Conservation (phyloP, 2,888 invertebrate genomes). For the Ctenicera cuprea region DNA sequence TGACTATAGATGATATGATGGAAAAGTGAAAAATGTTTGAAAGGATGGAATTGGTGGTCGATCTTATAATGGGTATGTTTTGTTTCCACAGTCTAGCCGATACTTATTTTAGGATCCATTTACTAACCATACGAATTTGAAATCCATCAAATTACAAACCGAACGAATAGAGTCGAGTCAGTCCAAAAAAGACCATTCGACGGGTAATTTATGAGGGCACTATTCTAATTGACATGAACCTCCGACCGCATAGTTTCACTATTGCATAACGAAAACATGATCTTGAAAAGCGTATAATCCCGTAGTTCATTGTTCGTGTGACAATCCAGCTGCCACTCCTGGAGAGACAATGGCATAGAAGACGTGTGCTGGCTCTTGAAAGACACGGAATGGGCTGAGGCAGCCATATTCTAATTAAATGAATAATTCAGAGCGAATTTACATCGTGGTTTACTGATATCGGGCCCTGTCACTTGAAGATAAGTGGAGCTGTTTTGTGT, state of each 20-base stretch:
- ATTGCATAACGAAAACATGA: slow-evolving; percentile 37
- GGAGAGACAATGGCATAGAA: slow-evolving; percentile 43
- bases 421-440: slow-evolving; percentile 61
- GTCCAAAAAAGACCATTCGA: slow-evolving; percentile 26
- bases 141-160: not conserved
- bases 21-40: too few species aligned
- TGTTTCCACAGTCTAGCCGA: too few species aligned
- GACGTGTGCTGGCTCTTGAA: slow-evolving; percentile 48
- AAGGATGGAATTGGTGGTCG: too few species aligned
- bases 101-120: too few species aligned
- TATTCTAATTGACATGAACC: slow-evolving; percentile 32
- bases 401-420: slow-evolving; percentile 62
- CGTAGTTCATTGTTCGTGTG: slow-evolving; percentile 40
- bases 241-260: slow-evolving; percentile 39
- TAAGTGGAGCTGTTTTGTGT: slow-evolving; percentile 55
- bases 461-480: slow-evolving; percentile 57
- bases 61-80: too few species aligned
- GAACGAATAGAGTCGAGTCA: not conserved
- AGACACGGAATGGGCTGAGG: slow-evolving; percentile 56
- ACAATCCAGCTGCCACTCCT: slow-evolving; percentile 46
- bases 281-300: slow-evolving; percentile 45
- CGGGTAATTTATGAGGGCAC: slow-evolving; percentile 32
- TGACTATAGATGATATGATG: too few species aligned
- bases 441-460: slow-evolving; percentile 59
- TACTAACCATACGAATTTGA: too few species aligned